Evolutionary conservation across 1,140 invertebrate genomes (phyloP).

Genomic region (Brachionus rubens): DNA sequence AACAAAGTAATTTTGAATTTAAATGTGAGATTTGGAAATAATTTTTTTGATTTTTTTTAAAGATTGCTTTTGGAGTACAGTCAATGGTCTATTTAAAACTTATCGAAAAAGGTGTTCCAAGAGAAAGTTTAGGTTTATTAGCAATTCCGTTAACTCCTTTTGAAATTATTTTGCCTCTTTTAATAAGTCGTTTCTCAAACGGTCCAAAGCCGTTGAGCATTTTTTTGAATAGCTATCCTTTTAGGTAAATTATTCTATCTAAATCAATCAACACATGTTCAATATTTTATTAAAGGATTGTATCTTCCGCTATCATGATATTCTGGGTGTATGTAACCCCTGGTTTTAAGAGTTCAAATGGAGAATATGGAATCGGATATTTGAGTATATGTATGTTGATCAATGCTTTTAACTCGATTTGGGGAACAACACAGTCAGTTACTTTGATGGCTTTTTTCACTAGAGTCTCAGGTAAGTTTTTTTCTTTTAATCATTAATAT

Average conservation of each 20-base stretch:
- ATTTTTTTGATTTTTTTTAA: neutral
- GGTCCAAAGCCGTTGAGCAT: slow-evolving; percentile 82
- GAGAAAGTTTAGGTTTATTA: slow-evolving; percentile 86
- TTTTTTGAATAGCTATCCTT: slow-evolving; percentile 83
- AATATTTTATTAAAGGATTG: neutral
- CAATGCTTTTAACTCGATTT: neutral
- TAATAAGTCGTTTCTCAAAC: slow-evolving; percentile 80
- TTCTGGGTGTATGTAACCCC: slow-evolving; percentile 25
- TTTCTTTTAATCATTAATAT: no score
- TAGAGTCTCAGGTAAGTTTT: slow-evolving; percentile 66
- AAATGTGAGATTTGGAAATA: slow-evolving; percentile 70
- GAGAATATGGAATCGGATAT: neutral
- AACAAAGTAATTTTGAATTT: slow-evolving; percentile 88
- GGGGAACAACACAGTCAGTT: slow-evolving; percentile 68
- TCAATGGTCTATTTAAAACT: slow-evolving; percentile 88
- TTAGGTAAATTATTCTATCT: slow-evolving; percentile 60
- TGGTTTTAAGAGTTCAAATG: neutral
- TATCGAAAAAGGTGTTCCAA: slow-evolving; percentile 88
- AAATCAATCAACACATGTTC: neutral
- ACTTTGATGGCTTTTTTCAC: slow-evolving; percentile 74
- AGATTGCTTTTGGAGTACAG: slow-evolving; percentile 31
- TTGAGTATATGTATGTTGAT: neutral
- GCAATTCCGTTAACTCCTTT: slow-evolving; percentile 82
- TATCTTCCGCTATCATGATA: neutral
- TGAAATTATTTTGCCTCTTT: slow-evolving; percentile 85